Conservation (phyloP, 2,888 invertebrate species). For the Hirtodrosophila duncani region DNA sequence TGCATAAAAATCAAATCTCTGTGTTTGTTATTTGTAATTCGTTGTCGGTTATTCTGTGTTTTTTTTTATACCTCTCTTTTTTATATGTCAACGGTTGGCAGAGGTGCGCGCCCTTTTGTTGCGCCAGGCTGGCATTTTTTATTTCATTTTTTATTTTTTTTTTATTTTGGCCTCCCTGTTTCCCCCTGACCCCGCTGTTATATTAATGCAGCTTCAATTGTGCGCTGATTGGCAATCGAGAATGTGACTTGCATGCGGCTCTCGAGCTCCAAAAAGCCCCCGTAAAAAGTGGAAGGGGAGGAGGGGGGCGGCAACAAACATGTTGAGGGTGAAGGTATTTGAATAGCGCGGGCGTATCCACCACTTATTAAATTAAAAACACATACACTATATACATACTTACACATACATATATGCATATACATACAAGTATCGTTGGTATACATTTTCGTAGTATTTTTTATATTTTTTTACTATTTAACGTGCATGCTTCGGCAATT, state of each 20-base stretch:
- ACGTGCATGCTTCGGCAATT: constrained; percentile 71
- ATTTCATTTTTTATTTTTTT: constrained; percentile 32
- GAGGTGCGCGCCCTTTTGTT: constrained; percentile 49
- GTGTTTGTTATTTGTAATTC: constrained; percentile 63
- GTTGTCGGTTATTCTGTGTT: constrained; percentile 37
- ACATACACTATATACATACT: constrained; percentile 15
- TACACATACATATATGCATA: constrained; percentile 1
- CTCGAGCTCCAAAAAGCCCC: background rate
- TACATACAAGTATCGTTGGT: constrained; percentile 12
- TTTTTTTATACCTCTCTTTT: constrained; percentile 30
- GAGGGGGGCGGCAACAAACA: constrained; percentile 17
- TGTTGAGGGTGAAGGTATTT: constrained; percentile 50
- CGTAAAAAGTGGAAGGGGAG: too few relatives aligned
- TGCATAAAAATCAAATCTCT: constrained; percentile 70
- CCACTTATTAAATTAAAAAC: constrained; percentile 70
- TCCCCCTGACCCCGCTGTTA: constrained; percentile 21
- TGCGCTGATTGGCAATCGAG: constrained; percentile 72
- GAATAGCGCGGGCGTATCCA: constrained; percentile 58
- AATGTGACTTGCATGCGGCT: constrained; percentile 67
- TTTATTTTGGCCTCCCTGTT: constrained; percentile 37
- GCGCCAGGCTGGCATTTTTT: constrained; percentile 14
- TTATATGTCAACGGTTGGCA: constrained; percentile 61
- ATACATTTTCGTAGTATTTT: constrained; percentile 25
- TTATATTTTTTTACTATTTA: constrained; percentile 61
- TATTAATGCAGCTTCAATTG: constrained; percentile 73